Base-by-base conservation (phyloP, 2,797 vertebrate genomes). In the Miichthys miiuy region DNA sequence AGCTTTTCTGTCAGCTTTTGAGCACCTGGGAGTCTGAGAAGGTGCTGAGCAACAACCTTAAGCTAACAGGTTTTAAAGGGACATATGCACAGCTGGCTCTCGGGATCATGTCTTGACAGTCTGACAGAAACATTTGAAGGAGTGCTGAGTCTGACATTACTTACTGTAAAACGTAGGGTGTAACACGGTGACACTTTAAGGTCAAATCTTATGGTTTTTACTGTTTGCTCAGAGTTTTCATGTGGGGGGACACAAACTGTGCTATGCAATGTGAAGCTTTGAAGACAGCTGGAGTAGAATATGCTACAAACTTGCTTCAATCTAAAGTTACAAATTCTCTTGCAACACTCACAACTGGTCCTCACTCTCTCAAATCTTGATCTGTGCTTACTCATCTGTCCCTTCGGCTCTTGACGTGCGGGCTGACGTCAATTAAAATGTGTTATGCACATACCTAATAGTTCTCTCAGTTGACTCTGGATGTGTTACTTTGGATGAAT, bases 151-250 rank as follows among this genome's bases (percentile, higher is more conserved):
- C 41, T 67, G 77, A 67, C 2, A 3, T 54, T 75, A 69, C 21
- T 64, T 70, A 57, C 51, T 73, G 38, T 66, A 76, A 83, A 83
- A 86, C 0, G 3, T 13, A 6, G 46, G 11, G 10, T 47, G 73
- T 69, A 69, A 86, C 47, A 51, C 14, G 58, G 42, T 61, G 78
- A 81, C 42, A 65, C 68, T 58, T 74, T 48, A 79, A 77, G 72
- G 79, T 88, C 82, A 79, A 62, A 48, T 68, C 64, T 21, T 80
- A 23, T 76, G 50, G 38, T 78, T 80, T 86, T 58, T 46, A 56
- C 69, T 75, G 2, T 25, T 55, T 48, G 55, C 51, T 51, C 58
- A 30, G 62, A 75, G 56, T 81, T 71, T 54, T 50, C 14, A 72
- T 68, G 70, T 64, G 54, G 30, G 56, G 60, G 60, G 60, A 61